These are phyloP conservation scores for Odontomachus brunneus DNA, from an alignment of 1,140 invertebrate genomes.

Conservation along the genomic window DNA sequence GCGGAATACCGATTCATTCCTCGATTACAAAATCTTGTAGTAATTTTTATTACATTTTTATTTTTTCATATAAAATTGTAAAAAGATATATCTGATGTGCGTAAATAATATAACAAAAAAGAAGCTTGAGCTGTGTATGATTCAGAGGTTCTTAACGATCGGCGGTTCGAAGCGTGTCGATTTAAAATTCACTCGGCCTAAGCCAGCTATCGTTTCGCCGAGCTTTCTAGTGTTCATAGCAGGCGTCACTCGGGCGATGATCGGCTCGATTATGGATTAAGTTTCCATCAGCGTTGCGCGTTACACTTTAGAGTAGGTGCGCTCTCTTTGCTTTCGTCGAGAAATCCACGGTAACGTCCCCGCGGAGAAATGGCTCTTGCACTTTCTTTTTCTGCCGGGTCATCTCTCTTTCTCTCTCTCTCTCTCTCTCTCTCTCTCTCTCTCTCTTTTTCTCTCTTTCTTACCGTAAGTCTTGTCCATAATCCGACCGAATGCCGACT, in stretches of 20 bases:
- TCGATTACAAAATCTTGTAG: too few relatives aligned
- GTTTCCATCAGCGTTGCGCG: slow-evolving; percentile 53
- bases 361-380: slow-evolving; percentile 47
- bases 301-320: slow-evolving; percentile 51
- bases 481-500: slow-evolving; percentile 31
- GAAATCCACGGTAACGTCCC: slow-evolving; percentile 39
- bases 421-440: too few relatives aligned
- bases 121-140: neutral
- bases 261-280: slow-evolving; percentile 67
- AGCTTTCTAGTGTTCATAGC: slow-evolving; percentile 49
- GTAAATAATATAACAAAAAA: neutral
- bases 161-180: neutral
- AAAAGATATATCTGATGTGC: too few relatives aligned
- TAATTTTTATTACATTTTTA: too few relatives aligned
- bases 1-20: too few relatives aligned
- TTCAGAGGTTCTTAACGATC: neutral
- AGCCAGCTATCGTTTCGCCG: neutral
- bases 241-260: slow-evolving; percentile 1
- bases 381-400: slow-evolving; percentile 58
- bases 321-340: slow-evolving; percentile 66
- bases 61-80: too few relatives aligned
- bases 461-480: slow-evolving; percentile 34
- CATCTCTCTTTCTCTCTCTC: neutral
- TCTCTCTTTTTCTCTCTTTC: slow-evolving; percentile 35
- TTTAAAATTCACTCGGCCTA: neutral